Evolutionary conservation across 1,140 invertebrate genomes (phyloP).

Genomic region (Cardiocondyla obscurior): DNA sequence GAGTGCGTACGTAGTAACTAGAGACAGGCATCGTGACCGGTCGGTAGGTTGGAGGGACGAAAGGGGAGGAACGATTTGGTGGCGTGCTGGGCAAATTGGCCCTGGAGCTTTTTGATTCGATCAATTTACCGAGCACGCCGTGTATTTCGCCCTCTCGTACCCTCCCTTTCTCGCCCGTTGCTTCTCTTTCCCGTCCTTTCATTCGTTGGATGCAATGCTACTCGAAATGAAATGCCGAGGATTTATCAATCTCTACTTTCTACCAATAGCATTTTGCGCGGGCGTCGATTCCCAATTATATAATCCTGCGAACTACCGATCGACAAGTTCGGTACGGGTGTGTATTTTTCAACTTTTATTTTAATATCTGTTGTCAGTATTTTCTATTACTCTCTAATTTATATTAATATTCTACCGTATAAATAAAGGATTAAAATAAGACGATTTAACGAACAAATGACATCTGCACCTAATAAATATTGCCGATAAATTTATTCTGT

Average conservation of each 20-base stretch:
- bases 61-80: conserved; percentile 45
- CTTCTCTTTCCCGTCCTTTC: conserved; percentile 28
- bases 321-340: conserved; percentile 9
- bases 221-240: conserved; percentile 52
- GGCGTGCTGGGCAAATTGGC: conserved; percentile 63
- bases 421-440: background rate
- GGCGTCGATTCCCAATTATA: conserved; percentile 62
- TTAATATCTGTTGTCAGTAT: background rate
- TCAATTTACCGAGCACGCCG: conserved; percentile 68
- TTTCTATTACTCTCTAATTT: background rate
- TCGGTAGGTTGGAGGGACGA: background rate
- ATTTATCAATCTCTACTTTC: conserved; percentile 69
- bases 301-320: conserved; percentile 51
- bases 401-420: background rate
- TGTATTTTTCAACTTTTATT: background rate
- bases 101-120: conserved; percentile 71
- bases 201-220: conserved; percentile 34
- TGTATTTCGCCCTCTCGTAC: conserved; percentile 36
- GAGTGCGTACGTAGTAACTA: conserved; percentile 45
- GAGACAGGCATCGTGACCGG: conserved; percentile 43
- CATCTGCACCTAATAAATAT: background rate
- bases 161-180: background rate
- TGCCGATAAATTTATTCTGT: background rate
- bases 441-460: background rate
- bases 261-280: conserved; percentile 47